phyloP scores from a whole-genome alignment of 2,888 invertebrate species.

The Cordylochernes scorpioides region DNA sequence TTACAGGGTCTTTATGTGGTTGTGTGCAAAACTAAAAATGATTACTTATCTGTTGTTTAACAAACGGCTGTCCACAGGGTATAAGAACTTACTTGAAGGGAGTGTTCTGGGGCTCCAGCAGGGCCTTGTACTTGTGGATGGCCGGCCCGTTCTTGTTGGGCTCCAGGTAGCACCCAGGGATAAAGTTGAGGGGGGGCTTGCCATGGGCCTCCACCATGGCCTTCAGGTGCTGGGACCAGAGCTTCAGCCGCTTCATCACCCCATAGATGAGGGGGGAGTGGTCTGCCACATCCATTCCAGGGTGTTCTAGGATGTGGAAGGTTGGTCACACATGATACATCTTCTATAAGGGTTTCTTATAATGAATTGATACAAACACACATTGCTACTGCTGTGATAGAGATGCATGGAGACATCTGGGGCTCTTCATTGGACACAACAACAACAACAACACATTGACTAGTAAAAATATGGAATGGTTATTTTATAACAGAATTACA shows the following conservation, averaged over 20 bases:
- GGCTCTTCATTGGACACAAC: too few relatives aligned
- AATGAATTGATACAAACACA: too few relatives aligned
- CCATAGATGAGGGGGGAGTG: constrained; percentile 81
- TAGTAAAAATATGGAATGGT: too few relatives aligned
- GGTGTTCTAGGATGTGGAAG: constrained; percentile 7
- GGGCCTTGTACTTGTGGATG: constrained; percentile 67
- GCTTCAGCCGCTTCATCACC: constrained; percentile 50
- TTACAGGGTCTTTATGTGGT: constrained; percentile 42
- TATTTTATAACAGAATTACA: too few relatives aligned
- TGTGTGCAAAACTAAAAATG: constrained; percentile 72
- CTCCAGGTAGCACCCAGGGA: constrained; percentile 68
- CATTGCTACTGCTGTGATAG: too few relatives aligned
- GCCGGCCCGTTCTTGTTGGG: constrained; percentile 36
- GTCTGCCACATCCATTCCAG: too few relatives aligned
- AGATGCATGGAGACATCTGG: too few relatives aligned
- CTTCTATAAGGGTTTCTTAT: too few relatives aligned
- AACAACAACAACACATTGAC: too few relatives aligned
- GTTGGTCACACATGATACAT: too few relatives aligned
- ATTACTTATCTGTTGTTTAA: too few relatives aligned
- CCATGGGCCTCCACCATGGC: constrained; percentile 45
- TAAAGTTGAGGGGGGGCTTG: constrained; percentile 55
- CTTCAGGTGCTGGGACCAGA: constrained; percentile 59
- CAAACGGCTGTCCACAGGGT: too few relatives aligned
- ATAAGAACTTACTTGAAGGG: constrained; percentile 68
- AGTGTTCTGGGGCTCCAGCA: constrained; percentile 74